Evolutionary conservation across 2,113 vertebrate species (phyloP), one percentile per base, ranked within the genome.

Genomic region (Tachycineta bicolor): DNA sequence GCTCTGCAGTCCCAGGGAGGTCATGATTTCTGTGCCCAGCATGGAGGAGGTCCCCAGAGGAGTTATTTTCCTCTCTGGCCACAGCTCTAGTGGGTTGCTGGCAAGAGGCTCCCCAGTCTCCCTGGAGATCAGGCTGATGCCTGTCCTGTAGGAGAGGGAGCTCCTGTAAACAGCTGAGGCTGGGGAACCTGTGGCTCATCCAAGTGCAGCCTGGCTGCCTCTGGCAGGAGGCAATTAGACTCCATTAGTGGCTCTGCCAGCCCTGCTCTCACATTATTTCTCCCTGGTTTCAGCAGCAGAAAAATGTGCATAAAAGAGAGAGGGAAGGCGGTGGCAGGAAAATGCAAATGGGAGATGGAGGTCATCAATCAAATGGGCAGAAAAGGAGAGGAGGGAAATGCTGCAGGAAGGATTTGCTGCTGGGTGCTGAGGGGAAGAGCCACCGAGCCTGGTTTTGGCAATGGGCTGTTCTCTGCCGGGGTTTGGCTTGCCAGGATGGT

Each of bases 231-330:
- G 78, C 94, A 94, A 89, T 96, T 93, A 90, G 67, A 50, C 69
- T 91, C 94, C 93, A 90, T 95, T 90, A 94, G 91, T 26, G 79
- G 55, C 68, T 76, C 90, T 91, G 91, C 55, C 74, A 77, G 91
- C 75, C 84, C 84, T 76, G 87, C 71, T 5, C 82, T 96, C 78
- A 29, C 44, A 7, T 78, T n/a, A 56, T 62, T 83, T 75, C 93
- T 87, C 65, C 64, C 81, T 82, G 74, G 47, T 41, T 87, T 87
- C 87, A 89, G 93, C 81, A 87, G 37, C 81, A 73, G 62, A 31
- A 69, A 91, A 87, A 81, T 21, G 53, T 73, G 17, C 5, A 1
- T 31, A 21, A 69, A 47, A 64, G 44, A 80, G 70, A 59, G 28
- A 65, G 39, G 71, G 79, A 39, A 74, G 70, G 70, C 50, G 22